Base-by-base conservation (phyloP, 2,888 invertebrate genomes). In the Eupithecia tripunctaria region DNA sequence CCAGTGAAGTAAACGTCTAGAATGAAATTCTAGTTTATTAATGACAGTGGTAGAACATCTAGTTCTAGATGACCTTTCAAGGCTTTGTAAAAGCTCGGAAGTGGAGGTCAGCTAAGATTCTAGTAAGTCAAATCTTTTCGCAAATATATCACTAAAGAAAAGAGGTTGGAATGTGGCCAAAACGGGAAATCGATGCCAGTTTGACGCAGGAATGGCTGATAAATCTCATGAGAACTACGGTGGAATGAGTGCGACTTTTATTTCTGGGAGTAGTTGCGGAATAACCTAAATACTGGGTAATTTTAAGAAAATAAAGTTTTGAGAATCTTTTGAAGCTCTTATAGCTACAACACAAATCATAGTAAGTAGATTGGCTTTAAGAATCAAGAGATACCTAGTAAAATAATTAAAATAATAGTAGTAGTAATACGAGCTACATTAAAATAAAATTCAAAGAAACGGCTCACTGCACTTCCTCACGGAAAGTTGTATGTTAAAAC, bases 81-180 rank as follows among this genome's bases (percentile, higher is more conserved):
- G 1, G 51, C n/a, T 38, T 38, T 62, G 43, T 32, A 43, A 32
- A 21, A 43, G 32, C 21, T 67, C 38, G 38, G 67, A 32, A 32
- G 41, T 66, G 65, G 66, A 43, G 60, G 71, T 62, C 64, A 84
- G 83, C 82, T 85, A 87, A 56, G 56, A 25, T 56, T 83, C 79
- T 72, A 70, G 77, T 74, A 76, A 76, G 79, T 77, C 78, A 82
- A 79, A 82, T 81, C 83, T 85, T 87, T 86, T 89, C 85, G 83
- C 88, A 90, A 91, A 92, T 91, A 90, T 91, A 90, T 91, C 89
- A 90, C 86, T 85, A 86, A 88, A 82, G 85, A 84, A 85, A 85
- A 85, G 86, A 88, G 83, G 87, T 91, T 92, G 92, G 92, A 91
- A 82, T 85, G 84, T 83, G 85, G 92, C 92, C 92, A 92, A 87